Conservation (phyloP, 2,113 vertebrate genomes). For the Pogonocichla stellata region DNA sequence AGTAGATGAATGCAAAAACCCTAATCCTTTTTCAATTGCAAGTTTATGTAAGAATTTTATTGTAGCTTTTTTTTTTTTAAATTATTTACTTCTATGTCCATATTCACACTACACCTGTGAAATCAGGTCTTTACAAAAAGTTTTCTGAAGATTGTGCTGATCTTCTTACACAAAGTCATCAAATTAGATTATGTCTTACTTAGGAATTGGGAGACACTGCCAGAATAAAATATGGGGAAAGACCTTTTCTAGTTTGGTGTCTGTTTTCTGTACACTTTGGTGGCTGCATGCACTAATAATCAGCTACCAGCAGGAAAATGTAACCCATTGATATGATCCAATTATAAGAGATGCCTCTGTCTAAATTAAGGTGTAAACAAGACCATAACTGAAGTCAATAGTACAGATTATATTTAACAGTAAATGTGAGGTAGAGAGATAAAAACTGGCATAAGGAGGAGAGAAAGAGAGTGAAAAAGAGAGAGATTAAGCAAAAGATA, state of each 20-base stretch:
- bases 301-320: not conserved
- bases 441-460: rapidly evolving
- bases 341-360: not conserved
- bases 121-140: not conserved
- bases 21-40: not conserved
- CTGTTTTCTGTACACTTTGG: not conserved
- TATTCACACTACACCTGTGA: not conserved
- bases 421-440: not conserved
- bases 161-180: not conserved
- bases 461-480: not conserved
- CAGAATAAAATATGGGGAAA: not conserved
- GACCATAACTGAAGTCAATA: not conserved
- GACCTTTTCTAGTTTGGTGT: not conserved
- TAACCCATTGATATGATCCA: not conserved
- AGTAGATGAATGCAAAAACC: not conserved
- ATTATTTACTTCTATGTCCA: not conserved
- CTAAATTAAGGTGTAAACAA: not conserved
- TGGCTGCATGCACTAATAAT: not conserved
- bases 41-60: not conserved
- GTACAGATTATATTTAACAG: not conserved
- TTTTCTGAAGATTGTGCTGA: not conserved
- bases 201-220: rapidly evolving
- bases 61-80: not conserved
- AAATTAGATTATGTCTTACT: not conserved
- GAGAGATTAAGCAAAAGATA: not conserved